Conservation (phyloP, 2,797 vertebrate genomes). For the Chelon auratus region DNA sequence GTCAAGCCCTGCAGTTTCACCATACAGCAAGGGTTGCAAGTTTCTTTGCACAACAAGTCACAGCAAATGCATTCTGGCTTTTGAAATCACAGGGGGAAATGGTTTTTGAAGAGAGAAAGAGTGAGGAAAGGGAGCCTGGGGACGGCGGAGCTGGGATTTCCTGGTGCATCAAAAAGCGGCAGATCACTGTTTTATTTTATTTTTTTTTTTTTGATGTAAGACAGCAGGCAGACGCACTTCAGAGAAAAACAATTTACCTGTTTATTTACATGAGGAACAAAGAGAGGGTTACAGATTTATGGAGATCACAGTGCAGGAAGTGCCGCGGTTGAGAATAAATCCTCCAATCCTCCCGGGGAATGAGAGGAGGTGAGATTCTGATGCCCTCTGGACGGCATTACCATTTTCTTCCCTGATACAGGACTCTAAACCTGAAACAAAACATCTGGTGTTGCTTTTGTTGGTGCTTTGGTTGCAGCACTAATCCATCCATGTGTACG, state of each 20-base stretch:
- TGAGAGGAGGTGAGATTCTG: slow-evolving; percentile 52
- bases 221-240: slow-evolving; percentile 12
- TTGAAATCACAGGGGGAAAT: slow-evolving; percentile 8
- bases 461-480: slow-evolving; percentile 27
- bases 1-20: slow-evolving; percentile 20
- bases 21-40: slow-evolving; percentile 28
- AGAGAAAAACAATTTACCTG: background rate
- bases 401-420: slow-evolving; percentile 42
- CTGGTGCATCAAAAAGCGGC: slow-evolving; percentile 24
- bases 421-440: slow-evolving; percentile 39
- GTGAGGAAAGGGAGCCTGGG: slow-evolving; percentile 25
- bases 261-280: slow-evolving; percentile 66
- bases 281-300: slow-evolving; percentile 56
- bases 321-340: slow-evolving; percentile 56
- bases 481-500: slow-evolving; percentile 13
- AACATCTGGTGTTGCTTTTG: slow-evolving; percentile 31
- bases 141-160: slow-evolving; percentile 48
- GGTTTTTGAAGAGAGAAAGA: slow-evolving; percentile 8
- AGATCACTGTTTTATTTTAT: slow-evolving; percentile 15
- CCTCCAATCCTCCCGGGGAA: slow-evolving; percentile 41
- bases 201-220: slow-evolving; percentile 8
- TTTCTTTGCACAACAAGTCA: slow-evolving; percentile 18
- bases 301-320: slow-evolving; percentile 57
- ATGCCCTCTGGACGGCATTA: slow-evolving; percentile 51
- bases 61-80: slow-evolving; percentile 16